Conservation (phyloP, 2,797 vertebrate genomes). For the Pangasius krempfi region DNA sequence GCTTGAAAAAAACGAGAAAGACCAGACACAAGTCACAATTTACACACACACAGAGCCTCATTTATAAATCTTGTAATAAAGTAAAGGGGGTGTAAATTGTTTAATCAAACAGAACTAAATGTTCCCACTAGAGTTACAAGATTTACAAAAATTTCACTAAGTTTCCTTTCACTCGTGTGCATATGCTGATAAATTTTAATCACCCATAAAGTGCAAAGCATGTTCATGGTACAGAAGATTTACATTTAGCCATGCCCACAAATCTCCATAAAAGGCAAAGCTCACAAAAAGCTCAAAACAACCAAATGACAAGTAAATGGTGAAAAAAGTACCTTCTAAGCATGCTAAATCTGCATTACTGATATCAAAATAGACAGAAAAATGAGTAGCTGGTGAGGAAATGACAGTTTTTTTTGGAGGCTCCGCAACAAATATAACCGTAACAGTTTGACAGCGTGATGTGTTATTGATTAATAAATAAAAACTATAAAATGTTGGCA, state of each 20-base stretch:
- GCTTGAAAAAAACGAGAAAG: background rate
- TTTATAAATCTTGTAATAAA: background rate
- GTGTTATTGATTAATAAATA: background rate
- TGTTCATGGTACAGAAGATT: background rate
- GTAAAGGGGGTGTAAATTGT: background rate
- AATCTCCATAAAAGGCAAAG: background rate
- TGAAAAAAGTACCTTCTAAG: background rate
- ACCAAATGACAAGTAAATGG: background rate
- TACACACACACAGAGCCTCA: background rate
- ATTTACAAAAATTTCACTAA: background rate
- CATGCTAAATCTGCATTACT: background rate
- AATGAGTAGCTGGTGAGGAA: background rate
- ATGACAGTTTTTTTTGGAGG: background rate
- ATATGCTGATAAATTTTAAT: background rate
- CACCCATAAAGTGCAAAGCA: background rate
- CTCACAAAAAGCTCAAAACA: slow-evolving; percentile 3
- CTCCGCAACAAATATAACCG: background rate
- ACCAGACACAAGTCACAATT: background rate
- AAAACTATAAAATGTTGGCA: background rate
- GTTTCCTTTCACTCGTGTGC: background rate
- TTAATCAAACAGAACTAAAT: background rate
- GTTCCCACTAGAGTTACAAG: background rate
- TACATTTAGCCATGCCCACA: background rate
- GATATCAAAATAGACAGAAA: background rate
- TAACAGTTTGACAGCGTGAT: background rate